phyloP scores from a whole-genome alignment of 2,797 vertebrate genomes.

The Phataginus tetradactyla region DNA sequence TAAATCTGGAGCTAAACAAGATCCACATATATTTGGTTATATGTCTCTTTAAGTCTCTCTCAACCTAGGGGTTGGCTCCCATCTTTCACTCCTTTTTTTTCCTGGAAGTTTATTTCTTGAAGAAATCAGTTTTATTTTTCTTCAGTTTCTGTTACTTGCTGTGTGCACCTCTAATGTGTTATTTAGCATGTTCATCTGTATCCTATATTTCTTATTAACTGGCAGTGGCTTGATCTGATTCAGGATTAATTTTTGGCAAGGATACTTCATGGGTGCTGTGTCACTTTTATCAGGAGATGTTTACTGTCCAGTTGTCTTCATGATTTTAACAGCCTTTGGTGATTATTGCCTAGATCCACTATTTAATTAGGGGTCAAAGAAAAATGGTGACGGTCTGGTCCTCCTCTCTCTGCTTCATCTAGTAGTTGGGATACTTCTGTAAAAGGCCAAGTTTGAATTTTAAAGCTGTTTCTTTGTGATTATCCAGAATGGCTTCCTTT shows the following conservation, averaged over 20 bases:
- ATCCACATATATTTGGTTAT: neutral
- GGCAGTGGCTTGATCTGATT: neutral
- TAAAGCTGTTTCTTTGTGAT: slow-evolving; percentile 21
- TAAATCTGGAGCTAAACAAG: neutral
- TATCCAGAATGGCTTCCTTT: slow-evolving; percentile 94
- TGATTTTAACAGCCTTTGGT: neutral
- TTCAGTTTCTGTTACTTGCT: neutral
- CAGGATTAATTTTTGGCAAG: neutral
- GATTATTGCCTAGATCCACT: neutral
- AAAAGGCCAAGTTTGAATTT: neutral
- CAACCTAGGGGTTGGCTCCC: neutral
- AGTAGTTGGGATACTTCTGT: neutral
- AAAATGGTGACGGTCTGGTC: neutral
- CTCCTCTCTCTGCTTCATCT: neutral
- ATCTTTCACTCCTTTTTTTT: neutral
- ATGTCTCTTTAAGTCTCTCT: neutral
- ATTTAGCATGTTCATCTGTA: neutral
- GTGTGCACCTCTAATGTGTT: neutral
- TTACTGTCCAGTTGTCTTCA: neutral
- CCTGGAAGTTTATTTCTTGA: slow-evolving; percentile 4
- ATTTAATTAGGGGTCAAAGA: neutral
- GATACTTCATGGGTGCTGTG: neutral
- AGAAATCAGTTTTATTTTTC: slow-evolving; percentile 32
- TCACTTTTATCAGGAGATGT: neutral
- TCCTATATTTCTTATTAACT: neutral